phyloP scores from a whole-genome alignment of 64 coral and sea anemone species.

The Orbicella faveolata region DNA sequence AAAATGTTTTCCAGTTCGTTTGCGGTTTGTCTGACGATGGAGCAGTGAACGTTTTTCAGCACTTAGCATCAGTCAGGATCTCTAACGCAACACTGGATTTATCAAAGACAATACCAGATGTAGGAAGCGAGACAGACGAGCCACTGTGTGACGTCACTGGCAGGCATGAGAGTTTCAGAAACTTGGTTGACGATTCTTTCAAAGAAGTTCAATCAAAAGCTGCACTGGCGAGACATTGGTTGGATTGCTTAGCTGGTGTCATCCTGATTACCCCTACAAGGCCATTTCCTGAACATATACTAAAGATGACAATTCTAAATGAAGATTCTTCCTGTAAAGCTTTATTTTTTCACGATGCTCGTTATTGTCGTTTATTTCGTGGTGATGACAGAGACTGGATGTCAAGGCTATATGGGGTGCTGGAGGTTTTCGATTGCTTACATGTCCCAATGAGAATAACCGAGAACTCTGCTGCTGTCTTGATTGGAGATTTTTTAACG shows the following conservation, averaged over 20 bases:
- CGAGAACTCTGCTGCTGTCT: background rate
- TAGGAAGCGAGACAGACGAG: background rate
- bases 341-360: background rate
- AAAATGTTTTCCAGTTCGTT: background rate
- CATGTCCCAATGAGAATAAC: background rate
- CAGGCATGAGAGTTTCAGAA: background rate
- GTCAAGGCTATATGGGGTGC: background rate
- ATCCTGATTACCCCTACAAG: rapidly evolving
- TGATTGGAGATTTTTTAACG: background rate
- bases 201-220: background rate
- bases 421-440: background rate
- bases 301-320: background rate
- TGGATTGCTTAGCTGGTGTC: background rate
- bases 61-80: too few species aligned
- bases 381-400: too few species aligned
- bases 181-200: background rate
- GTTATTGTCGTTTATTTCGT: background rate
- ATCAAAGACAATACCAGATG: background rate
- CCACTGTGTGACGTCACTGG: too few species aligned
- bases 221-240: too few species aligned
- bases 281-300: background rate
- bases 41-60: too few species aligned
- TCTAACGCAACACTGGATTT: too few species aligned
- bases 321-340: background rate
- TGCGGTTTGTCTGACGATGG: too few species aligned